These are phyloP conservation scores for Habrosyne pyritoides DNA, from an alignment of 2,888 invertebrate genomes.

Conservation along the genomic window DNA sequence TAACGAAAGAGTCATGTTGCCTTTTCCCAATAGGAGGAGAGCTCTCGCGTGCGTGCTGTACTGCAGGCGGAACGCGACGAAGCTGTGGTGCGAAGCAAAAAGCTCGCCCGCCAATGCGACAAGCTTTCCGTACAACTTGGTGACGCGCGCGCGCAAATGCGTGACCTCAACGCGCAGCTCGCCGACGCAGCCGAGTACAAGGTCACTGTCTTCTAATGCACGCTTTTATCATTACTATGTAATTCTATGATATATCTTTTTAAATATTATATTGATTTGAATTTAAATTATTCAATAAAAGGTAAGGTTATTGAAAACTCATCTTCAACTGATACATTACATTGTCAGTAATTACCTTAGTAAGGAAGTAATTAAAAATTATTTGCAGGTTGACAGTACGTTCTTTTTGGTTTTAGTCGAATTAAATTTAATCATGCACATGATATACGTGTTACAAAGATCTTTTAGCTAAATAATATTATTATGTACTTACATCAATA, in stretches of 20 bases:
- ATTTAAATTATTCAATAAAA: no score
- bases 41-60: constrained; percentile 72
- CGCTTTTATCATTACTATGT: not conserved
- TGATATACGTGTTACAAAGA: no score
- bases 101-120: constrained; percentile 92
- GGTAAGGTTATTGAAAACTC: no score
- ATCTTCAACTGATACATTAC: no score
- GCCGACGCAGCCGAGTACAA: constrained; percentile 94
- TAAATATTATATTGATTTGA: not conserved
- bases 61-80: constrained; percentile 87
- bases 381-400: no score
- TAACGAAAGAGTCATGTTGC: not conserved
- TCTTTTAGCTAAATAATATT: no score
- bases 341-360: no score
- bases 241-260: not conserved
- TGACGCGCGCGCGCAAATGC: constrained; percentile 91
- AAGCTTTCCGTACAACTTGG: constrained; percentile 90
- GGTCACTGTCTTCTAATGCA: constrained; percentile 63
- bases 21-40: constrained; percentile 62
- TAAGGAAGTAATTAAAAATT: no score
- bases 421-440: no score
- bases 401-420: no score
- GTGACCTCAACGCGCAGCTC: constrained; percentile 93
- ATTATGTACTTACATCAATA: no score
- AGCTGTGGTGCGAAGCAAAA: constrained; percentile 87